phyloP scores from a whole-genome alignment of 1,140 invertebrate genomes.

The Drosophila repleta region DNA sequence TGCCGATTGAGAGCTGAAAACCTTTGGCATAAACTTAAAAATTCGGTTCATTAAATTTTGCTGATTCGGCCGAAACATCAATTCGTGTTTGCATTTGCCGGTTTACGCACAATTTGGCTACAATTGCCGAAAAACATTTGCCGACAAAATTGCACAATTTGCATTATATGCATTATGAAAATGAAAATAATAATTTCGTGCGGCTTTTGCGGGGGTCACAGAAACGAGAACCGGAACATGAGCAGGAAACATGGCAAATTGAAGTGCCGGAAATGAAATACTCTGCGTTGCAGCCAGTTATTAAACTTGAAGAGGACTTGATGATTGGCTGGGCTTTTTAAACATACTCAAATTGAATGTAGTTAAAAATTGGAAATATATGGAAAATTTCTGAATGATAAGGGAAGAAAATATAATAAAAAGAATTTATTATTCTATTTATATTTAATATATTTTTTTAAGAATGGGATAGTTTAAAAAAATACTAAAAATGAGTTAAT shows the following conservation, averaged over 20 bases:
- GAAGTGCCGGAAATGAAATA: not conserved
- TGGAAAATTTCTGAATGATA: no score
- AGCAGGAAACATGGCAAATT: no score
- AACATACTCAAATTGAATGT: no score
- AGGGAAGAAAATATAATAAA: no score
- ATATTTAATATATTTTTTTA: no score
- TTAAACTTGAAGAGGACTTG: not conserved
- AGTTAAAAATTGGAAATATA: no score
- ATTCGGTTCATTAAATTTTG: slow-evolving; percentile 34
- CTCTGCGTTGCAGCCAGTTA: not conserved
- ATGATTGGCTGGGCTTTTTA: no score
- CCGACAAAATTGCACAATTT: slow-evolving; percentile 37
- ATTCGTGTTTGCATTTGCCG: slow-evolving; percentile 23
- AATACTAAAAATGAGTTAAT: no score
- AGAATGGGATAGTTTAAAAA: no score
- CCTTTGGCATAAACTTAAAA: slow-evolving; percentile 38
- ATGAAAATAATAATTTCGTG: slow-evolving; percentile 15
- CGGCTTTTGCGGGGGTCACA: not conserved
- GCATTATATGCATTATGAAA: slow-evolving; percentile 27
- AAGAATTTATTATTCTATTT: no score
- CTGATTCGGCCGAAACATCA: slow-evolving; percentile 33
- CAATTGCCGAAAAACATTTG: slow-evolving; percentile 16
- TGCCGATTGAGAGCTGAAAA: slow-evolving; percentile 17
- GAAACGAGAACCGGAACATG: not conserved
- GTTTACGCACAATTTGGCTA: slow-evolving; percentile 22